Evolutionary conservation across 2,888 invertebrate species (phyloP).

Genomic region (Tromatobia lineatoria): DNA sequence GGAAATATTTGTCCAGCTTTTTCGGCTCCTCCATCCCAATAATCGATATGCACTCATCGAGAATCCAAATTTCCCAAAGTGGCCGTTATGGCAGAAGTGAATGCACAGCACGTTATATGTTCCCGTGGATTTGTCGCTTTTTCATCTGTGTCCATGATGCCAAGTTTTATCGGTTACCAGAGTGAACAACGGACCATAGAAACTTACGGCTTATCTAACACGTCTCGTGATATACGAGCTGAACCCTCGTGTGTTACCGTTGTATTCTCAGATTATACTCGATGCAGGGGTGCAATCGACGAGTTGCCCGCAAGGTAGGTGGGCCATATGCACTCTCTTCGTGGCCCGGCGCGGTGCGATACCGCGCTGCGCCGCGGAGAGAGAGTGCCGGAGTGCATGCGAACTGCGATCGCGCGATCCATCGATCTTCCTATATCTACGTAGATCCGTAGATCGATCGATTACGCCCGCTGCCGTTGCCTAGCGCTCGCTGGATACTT

Average conservation of each 20-base stretch:
- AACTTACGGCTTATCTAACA: conserved; percentile 56
- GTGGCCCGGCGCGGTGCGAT: background rate
- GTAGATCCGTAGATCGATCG: conserved; percentile 55
- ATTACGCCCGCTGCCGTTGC: conserved; percentile 40
- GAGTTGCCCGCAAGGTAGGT: conserved; percentile 49
- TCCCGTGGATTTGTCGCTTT: background rate
- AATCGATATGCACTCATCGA: background rate
- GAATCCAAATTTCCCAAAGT: background rate
- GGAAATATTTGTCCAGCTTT: too few species aligned
- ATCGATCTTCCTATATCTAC: conserved; percentile 51
- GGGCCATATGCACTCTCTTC: conserved; percentile 34
- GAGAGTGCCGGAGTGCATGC: conserved; percentile 37
- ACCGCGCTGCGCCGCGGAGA: background rate
- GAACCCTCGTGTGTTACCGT: conserved; percentile 54
- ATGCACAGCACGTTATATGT: background rate
- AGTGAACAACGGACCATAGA: conserved; percentile 35
- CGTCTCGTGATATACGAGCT: conserved; percentile 63
- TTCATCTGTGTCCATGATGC: background rate
- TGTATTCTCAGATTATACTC: conserved; percentile 61
- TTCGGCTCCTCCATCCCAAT: background rate
- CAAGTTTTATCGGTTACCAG: conserved; percentile 47
- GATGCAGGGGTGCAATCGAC: conserved; percentile 55
- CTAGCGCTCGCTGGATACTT: conserved; percentile 22
- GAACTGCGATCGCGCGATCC: conserved; percentile 40
- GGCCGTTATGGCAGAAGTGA: background rate